Conservation (phyloP, 1,140 invertebrate species). For the Psix sp. region DNA sequence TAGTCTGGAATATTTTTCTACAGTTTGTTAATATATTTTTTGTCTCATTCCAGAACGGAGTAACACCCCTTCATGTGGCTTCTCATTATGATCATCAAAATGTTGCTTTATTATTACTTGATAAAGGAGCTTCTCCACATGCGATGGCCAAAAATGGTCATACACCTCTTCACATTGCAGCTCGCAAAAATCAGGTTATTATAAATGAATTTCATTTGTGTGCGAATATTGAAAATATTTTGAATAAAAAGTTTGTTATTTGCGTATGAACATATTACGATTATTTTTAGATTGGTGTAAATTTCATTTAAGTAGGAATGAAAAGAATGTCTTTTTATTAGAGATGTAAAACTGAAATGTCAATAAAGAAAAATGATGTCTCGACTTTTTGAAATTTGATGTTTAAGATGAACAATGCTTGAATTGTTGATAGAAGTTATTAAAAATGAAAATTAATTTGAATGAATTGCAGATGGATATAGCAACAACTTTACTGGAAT, state of each 20-base stretch:
- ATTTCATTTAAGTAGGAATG: too few species aligned
- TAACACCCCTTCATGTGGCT: constrained; percentile 98
- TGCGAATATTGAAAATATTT: too few species aligned
- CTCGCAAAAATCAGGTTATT: constrained; percentile 98
- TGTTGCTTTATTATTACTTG: constrained; percentile 92
- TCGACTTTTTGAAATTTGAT: too few species aligned
- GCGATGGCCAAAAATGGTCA: constrained; percentile 98
- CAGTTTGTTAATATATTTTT: constrained; percentile 24
- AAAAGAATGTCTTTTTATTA: too few species aligned
- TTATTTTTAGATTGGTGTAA: too few species aligned
- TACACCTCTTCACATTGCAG: constrained; percentile 98
- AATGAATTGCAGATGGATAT: constrained; percentile 84
- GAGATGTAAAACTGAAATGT: background rate
- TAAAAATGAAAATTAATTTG: constrained; percentile 2
- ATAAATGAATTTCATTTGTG: too few species aligned
- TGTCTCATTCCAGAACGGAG: constrained; percentile 84
- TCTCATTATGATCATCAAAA: constrained; percentile 98
- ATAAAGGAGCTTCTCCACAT: constrained; percentile 96
- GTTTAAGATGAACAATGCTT: too few species aligned
- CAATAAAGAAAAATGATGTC: too few species aligned
- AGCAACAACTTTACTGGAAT: constrained; percentile 94
- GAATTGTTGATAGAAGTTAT: too few species aligned
- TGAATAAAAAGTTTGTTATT: too few species aligned
- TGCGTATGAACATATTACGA: too few species aligned
- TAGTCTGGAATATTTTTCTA: constrained; percentile 5